Percentiles rank a stretch among this genome's conserved stretches.
Conservation (phyloP, 23 tunicate species). For the Styela clava region DNA sequence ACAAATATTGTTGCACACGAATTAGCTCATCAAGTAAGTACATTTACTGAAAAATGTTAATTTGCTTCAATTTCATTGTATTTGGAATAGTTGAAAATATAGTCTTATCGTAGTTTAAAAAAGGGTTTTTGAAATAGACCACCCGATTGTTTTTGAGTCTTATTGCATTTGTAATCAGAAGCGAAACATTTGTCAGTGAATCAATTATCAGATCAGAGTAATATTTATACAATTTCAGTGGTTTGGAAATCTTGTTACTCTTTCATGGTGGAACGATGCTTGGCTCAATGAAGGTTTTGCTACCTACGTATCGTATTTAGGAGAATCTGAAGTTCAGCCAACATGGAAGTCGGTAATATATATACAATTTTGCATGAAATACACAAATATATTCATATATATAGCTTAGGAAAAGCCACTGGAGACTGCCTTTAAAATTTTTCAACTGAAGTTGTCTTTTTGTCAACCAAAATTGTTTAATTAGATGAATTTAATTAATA, state of each 20-base stretch:
- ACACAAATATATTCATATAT: neutral
- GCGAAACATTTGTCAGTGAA: too few relatives aligned
- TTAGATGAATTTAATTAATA: too few relatives aligned
- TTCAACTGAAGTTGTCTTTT: neutral
- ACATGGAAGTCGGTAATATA: constrained; percentile 30
- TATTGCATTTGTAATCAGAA: too few relatives aligned
- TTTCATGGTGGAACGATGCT: too few relatives aligned
- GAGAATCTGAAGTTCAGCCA: constrained; percentile 19
- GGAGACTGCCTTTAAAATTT: neutral
- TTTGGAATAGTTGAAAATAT: too few relatives aligned
- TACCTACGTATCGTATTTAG: constrained; percentile 22
- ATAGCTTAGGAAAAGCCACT: neutral
- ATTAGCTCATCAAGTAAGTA: constrained; percentile 76
- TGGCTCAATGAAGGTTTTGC: too few relatives aligned
- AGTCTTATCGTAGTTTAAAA: too few relatives aligned
- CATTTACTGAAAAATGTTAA: neutral
- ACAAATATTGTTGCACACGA: constrained; percentile 67
- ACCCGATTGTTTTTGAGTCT: too few relatives aligned
- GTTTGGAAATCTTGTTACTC: too few relatives aligned
- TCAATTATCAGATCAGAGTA: neutral
- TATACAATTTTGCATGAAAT: neutral
- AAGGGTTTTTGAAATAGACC: too few relatives aligned
- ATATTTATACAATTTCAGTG: constrained; percentile 33
- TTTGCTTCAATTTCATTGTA: too few relatives aligned
- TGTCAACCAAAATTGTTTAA: too few relatives aligned